Conservation (phyloP, 2,888 invertebrate species). For the Scaptodrosophila latifasciaeformis region DNA sequence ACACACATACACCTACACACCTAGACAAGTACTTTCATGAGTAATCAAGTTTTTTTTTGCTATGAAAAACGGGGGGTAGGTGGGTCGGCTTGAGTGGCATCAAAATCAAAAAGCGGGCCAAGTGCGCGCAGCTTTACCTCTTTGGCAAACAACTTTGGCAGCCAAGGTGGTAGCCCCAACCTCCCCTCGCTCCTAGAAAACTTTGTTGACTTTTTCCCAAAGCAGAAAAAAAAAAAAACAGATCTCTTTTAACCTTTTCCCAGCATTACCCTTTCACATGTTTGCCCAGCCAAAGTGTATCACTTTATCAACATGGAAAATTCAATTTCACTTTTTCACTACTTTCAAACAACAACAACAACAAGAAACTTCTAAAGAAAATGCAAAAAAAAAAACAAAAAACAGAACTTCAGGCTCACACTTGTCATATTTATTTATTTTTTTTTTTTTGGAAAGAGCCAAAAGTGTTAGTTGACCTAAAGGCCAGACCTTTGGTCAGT, state of each 20-base stretch:
- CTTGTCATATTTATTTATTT: conserved; percentile 45
- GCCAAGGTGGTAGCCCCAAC: too few relatives aligned
- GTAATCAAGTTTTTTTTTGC: background rate
- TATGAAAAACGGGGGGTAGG: background rate
- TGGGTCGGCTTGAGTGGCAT: background rate
- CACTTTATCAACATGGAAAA: conserved; percentile 49
- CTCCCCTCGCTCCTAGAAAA: too few relatives aligned
- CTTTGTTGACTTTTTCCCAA: too few relatives aligned
- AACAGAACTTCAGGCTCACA: too few relatives aligned
- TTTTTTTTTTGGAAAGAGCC: background rate
- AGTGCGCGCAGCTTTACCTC: conserved; percentile 19
- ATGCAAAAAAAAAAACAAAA: background rate
- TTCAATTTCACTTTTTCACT: conserved; percentile 62
- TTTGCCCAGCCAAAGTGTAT: conserved; percentile 31
- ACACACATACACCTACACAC: too few relatives aligned
- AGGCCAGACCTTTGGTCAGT: background rate
- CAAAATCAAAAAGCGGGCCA: conserved; percentile 34
- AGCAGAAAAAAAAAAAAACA: too few relatives aligned
- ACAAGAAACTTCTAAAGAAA: background rate
- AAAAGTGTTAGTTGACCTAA: background rate
- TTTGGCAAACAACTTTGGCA: too few relatives aligned
- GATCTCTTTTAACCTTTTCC: conserved; percentile 44
- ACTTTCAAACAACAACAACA: conserved; percentile 19
- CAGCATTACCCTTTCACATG: conserved; percentile 22
- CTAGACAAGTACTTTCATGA: too few relatives aligned